Base-by-base conservation (phyloP, 2,888 invertebrate species). In the Stenodema calcarata region DNA sequence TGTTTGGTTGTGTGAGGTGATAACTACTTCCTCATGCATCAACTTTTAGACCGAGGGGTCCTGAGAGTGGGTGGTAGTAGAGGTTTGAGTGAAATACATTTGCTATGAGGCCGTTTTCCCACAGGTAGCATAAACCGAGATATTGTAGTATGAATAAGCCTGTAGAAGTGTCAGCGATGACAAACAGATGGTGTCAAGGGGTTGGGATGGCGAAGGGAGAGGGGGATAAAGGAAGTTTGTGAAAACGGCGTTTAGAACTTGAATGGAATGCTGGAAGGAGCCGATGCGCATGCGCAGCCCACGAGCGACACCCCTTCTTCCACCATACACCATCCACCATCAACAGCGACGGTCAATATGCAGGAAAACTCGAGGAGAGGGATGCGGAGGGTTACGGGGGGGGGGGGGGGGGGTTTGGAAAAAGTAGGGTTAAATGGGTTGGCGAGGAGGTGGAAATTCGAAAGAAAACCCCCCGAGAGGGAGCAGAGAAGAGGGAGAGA, bases 231-330 rank as follows among this genome's bases (percentile, higher is more conserved):
- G 78, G 78, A 78, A 78, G 42, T 78, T 78, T 78, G 78, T 44
- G 78, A 78, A 42, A 78, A 44, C 78, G 78, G 27, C 41, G 44
- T 78, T 78, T 78, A 44, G 78, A 44, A 44, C 78, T 78, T 78
- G 78, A 78, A 78, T 78, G 78, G 78, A 78, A 78, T 44, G 18
- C 44, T 44, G 42, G 78, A 23, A 44, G 14, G 18, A 11, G 11
- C 9, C 23, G 9, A 0, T 23, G 44, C 78, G 78, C 78, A 18
- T 35, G 78, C 78, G 78, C 78, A 41, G n/a, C n/a, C n/a, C n/a
- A n/a, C 42, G 42, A 18, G 9, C 41, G n/a, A n/a, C 41, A 23
- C 78, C 78, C 78, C 42, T 42, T 44, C 41, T 18, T 16, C 78
- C 41, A n/a, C n/a, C n/a, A n/a, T n/a, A n/a, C n/a, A n/a, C n/a